Evolutionary conservation across 2,797 vertebrate species (phyloP), one percentile per base, ranked within the genome.

Genomic region (Anguilla marmorata): DNA sequence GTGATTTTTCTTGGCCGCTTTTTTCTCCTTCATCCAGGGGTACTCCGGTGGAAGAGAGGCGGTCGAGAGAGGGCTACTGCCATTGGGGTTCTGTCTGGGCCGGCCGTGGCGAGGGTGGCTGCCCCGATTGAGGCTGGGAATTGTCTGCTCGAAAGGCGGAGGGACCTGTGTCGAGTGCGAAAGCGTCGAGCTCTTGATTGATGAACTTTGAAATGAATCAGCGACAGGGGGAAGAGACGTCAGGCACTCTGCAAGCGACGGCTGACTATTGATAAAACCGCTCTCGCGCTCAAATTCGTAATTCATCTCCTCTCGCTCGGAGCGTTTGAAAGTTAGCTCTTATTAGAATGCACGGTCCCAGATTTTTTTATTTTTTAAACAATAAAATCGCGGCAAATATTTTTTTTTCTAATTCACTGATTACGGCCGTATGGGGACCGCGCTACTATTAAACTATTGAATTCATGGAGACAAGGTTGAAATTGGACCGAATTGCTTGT

Each of bases 161-260:
- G 97, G 98, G 98, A 98, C 97, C 96, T 97, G 97, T 97, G 98
- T 98, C 97, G 97, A 96, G 95, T 96, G 97, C 97, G 98, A 98
- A 97, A 98, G 97, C 98, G 97, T 96, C 96, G 98, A 97, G 96
- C 96, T 97, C 97, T 98, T 99, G 98, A 99, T 99, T 98, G 98
- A 99, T 98, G 98, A 98, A 98, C 97, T 98, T 97, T 98, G 98
- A 99, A 99, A 99, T 96, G 98, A 98, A 98, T 99, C 98, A 97
- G 96, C 98, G 97, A 98, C 98, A 97, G 98, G 98, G 97, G 98
- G 96, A 96, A 99, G 98, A 96, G 98, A 99, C 97, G 98, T 98
- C 98, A 99, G 97, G 96, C 98, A 99, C 98, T 99, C 98, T 95
- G 98, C 98, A 95, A 99, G 98, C 97, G 98, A 99, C 96, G 98